A percentile compares a stretch with the other conserved stretches of the same genome.
Conservation (phyloP, 2,113 vertebrate genomes). For the Ophthalmolycus amberensis region DNA sequence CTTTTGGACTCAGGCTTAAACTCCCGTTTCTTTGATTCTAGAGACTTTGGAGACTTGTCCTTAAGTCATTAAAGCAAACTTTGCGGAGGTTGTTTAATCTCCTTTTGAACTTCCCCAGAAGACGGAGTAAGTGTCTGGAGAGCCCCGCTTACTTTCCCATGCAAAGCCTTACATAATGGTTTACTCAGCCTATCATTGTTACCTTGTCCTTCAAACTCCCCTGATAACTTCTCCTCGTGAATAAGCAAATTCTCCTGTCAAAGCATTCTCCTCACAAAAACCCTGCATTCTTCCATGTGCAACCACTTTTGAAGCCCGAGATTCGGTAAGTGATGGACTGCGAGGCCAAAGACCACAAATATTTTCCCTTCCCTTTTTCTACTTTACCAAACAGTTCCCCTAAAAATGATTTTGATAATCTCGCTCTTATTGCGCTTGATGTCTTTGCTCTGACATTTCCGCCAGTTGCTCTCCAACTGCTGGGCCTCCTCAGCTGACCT, state of each 20-base stretch:
- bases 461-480: constrained; percentile 71
- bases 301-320: constrained; percentile 65
- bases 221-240: constrained; percentile 58
- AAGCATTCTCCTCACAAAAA: constrained; percentile 49
- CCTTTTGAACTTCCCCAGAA: constrained; percentile 61
- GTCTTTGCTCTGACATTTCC: constrained; percentile 66
- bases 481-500: constrained; percentile 56
- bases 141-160: constrained; percentile 49
- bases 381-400: constrained; percentile 46
- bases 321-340: constrained; percentile 59
- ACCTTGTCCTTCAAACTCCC: constrained; percentile 63
- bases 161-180: constrained; percentile 52
- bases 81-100: constrained; percentile 44
- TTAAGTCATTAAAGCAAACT: constrained; percentile 57
- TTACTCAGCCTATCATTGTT: constrained; percentile 69
- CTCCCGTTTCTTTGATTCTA: constrained; percentile 38
- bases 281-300: constrained; percentile 68
- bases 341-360: constrained; percentile 61
- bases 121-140: constrained; percentile 47
- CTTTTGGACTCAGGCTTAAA: constrained; percentile 28
- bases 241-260: constrained; percentile 66
- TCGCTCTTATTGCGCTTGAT: constrained; percentile 42
- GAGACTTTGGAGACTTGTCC: constrained; percentile 55
- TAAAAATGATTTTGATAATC: constrained; percentile 67
- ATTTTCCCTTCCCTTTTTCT: constrained; percentile 53